These are phyloP conservation scores for Clupea harengus DNA, from an alignment of 2,113 vertebrate species.

Conservation along the genomic window DNA sequence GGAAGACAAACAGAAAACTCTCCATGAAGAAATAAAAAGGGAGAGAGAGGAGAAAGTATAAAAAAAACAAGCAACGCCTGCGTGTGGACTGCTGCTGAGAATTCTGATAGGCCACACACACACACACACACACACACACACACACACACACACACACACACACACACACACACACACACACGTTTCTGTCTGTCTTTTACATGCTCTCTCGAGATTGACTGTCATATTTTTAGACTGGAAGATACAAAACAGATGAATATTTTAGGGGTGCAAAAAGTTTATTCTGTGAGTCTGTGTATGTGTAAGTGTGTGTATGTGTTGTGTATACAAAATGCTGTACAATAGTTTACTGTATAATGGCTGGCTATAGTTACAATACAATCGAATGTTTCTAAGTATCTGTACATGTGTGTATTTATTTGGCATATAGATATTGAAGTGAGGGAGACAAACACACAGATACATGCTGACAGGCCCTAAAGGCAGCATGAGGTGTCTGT, in stretches of 20 bases:
- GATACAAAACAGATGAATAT: constrained; percentile 15
- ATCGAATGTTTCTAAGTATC: neutral
- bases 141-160: too few species aligned
- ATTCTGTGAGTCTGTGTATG: neutral
- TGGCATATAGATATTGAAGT: too few species aligned
- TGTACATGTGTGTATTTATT: neutral
- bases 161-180: neutral
- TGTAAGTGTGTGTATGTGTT: neutral
- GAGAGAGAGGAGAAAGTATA: neutral
- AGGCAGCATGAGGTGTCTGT: neutral
- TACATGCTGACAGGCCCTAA: neutral
- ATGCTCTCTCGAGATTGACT: neutral
- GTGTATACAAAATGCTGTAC: neutral
- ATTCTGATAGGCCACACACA: constrained; percentile 1
- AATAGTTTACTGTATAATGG: neutral
- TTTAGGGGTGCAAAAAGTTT: constrained; percentile 3
- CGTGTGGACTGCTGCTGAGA: neutral
- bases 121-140: neutral
- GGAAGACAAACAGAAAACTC: constrained; percentile 20
- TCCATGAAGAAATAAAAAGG: constrained; percentile 15
- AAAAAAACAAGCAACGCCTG: neutral
- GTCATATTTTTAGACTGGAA: neutral
- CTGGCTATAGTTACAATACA: neutral
- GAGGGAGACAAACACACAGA: neutral
- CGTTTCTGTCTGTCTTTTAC: neutral